Percentiles rank a stretch among this genome's conserved stretches.
These are phyloP conservation scores for Piscicola geometra DNA, from an alignment of 2,888 invertebrate genomes.

Conservation along the genomic window DNA sequence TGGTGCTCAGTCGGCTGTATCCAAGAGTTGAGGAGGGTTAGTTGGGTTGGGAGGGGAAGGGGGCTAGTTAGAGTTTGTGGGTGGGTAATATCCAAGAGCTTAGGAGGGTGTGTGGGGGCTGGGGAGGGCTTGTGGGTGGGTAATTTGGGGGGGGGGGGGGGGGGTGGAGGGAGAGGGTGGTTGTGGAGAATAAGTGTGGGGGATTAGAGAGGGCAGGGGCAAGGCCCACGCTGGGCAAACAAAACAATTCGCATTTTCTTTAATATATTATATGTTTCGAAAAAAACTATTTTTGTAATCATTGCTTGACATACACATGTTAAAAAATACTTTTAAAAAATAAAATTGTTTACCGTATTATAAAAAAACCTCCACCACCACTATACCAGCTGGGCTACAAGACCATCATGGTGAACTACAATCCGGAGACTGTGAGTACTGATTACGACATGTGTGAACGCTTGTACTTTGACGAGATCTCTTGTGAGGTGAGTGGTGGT, in stretches of 20 bases:
- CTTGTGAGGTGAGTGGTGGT: conserved; percentile 69
- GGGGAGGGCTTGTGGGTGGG: background rate
- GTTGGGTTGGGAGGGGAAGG: background rate
- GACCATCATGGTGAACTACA: conserved; percentile 97
- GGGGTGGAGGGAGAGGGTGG: background rate
- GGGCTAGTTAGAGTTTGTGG: too few relatives aligned
- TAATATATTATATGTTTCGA: too few relatives aligned
- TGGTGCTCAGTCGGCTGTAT: conserved; percentile 98
- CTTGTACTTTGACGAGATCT: conserved; percentile 97
- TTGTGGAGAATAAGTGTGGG: background rate
- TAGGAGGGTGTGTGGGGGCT: too few relatives aligned
- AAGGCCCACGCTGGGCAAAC: too few relatives aligned
- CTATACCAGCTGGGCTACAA: conserved; percentile 66
- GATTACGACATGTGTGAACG: conserved; percentile 99
- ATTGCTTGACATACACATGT: too few relatives aligned
- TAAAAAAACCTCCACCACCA: too few relatives aligned
- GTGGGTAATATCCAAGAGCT: background rate
- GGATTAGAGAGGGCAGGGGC: too few relatives aligned
- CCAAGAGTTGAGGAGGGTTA: conserved; percentile 72
- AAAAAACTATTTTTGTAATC: too few relatives aligned
- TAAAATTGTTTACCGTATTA: too few relatives aligned
- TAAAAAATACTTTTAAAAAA: too few relatives aligned
- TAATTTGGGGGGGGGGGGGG: background rate
- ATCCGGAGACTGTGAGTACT: conserved; percentile 98
- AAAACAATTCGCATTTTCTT: too few relatives aligned